A percentile compares a stretch with the other conserved stretches of the same genome.
Conservation (phyloP, 2,888 invertebrate species). For the Campopleginae sp. region DNA sequence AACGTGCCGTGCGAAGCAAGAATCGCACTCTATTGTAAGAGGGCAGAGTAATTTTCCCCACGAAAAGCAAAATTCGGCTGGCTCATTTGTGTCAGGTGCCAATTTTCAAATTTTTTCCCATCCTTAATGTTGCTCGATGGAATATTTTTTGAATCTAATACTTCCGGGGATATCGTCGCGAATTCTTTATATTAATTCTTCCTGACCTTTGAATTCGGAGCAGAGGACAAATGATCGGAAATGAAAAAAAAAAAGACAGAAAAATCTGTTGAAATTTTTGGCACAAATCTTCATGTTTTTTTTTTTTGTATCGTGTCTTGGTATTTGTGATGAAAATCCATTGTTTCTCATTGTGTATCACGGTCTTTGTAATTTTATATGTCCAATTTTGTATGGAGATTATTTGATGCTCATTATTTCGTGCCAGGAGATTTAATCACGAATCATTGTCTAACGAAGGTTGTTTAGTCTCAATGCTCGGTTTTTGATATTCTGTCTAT, state of each 20-base stretch:
- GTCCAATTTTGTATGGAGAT: background rate
- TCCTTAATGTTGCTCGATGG: background rate
- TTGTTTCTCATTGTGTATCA: background rate
- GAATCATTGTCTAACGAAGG: background rate
- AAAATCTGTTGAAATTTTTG: background rate
- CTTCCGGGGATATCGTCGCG: background rate
- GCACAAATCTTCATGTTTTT: background rate
- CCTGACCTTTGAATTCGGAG: background rate
- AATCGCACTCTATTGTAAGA: background rate
- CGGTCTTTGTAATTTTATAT: conserved; percentile 3
- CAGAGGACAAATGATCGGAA: background rate
- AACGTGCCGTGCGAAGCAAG: background rate
- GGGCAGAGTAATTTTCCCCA: background rate
- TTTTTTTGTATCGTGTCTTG: background rate
- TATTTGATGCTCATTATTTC: background rate
- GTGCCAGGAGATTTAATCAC: background rate
- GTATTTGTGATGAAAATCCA: background rate
- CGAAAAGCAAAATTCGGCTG: background rate
- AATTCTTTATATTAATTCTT: background rate
- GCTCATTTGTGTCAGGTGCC: background rate
- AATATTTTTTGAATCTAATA: background rate
- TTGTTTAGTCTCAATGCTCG: background rate
- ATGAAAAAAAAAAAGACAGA: background rate
- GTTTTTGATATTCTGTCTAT: conserved; percentile 3
- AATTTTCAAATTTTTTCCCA: background rate